Evolutionary conservation across 2,113 vertebrate genomes (phyloP).

Genomic region (Peucedramus taeniatus): DNA sequence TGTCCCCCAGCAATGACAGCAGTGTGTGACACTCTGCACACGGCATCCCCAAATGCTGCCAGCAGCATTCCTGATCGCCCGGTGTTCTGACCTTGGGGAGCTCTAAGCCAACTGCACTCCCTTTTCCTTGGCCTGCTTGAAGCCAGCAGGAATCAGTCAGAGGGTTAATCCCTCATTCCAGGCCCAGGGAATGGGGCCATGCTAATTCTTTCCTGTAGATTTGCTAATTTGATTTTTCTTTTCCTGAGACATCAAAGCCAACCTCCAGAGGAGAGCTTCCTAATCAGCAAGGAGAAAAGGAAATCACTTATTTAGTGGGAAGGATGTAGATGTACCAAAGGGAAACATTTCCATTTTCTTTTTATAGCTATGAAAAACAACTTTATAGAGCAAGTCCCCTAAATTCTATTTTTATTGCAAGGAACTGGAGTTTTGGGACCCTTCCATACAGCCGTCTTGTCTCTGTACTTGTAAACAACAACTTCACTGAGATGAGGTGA

Average conservation of each 20-base stretch:
- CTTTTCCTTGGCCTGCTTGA: background rate
- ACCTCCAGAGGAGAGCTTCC: constrained; percentile 30
- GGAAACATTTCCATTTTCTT: constrained; percentile 22
- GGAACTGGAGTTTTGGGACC: background rate
- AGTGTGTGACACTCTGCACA: background rate
- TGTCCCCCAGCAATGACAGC: background rate
- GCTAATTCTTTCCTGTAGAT: background rate
- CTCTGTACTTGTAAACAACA: background rate
- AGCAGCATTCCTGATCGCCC: background rate
- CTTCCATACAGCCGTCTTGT: accelerated
- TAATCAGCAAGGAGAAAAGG: constrained; percentile 23
- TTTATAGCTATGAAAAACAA: constrained; percentile 29
- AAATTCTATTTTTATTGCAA: background rate
- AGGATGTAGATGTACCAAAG: constrained; percentile 13
- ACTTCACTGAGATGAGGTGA: background rate
- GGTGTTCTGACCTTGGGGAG: background rate
- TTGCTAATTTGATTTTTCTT: constrained; percentile 25
- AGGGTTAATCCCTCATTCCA: background rate
- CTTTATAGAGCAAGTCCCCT: background rate
- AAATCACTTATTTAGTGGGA: constrained; percentile 20
- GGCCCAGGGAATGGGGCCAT: background rate
- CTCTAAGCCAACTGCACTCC: background rate
- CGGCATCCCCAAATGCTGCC: background rate
- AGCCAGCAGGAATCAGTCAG: background rate
- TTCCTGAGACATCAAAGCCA: constrained; percentile 31